These are phyloP conservation scores for Furcula furcula DNA, from an alignment of 2,888 invertebrate species.

Conservation along the genomic window DNA sequence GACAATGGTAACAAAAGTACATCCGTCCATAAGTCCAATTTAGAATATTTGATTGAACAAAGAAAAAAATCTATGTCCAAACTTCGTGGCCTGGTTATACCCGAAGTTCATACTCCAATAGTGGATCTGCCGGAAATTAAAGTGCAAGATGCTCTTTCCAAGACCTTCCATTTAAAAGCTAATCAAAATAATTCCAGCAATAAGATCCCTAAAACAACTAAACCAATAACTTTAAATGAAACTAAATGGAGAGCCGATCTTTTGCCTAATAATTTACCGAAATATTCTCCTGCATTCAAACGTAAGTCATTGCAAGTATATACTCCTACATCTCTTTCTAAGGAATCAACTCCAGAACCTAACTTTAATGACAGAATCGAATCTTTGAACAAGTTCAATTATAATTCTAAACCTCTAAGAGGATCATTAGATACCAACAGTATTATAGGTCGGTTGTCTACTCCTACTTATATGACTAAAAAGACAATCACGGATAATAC, in stretches of 20 bases:
- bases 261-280: constrained; percentile 83
- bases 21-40: constrained; percentile 82
- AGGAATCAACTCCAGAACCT: constrained; percentile 74
- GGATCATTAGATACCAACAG: constrained; percentile 50
- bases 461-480: constrained; percentile 39
- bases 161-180: constrained; percentile 66
- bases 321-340: constrained; percentile 65
- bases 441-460: constrained; percentile 35
- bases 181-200: constrained; percentile 50
- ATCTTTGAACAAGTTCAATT: constrained; percentile 45
- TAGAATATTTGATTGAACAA: constrained; percentile 90
- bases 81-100: constrained; percentile 93
- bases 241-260: constrained; percentile 69
- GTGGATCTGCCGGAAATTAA: constrained; percentile 92
- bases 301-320: constrained; percentile 87
- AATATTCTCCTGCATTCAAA: constrained; percentile 92
- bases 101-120: constrained; percentile 86
- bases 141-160: constrained; percentile 83
- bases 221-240: constrained; percentile 56
- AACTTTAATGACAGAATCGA: constrained; percentile 59
- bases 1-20: constrained; percentile 62
- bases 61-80: constrained; percentile 91
- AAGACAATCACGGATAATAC: constrained; percentile 31
- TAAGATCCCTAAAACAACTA: constrained; percentile 51
- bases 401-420: constrained; percentile 46